Evolutionary conservation across 2,113 vertebrate genomes (phyloP).

Genomic region (Tyto alba): DNA sequence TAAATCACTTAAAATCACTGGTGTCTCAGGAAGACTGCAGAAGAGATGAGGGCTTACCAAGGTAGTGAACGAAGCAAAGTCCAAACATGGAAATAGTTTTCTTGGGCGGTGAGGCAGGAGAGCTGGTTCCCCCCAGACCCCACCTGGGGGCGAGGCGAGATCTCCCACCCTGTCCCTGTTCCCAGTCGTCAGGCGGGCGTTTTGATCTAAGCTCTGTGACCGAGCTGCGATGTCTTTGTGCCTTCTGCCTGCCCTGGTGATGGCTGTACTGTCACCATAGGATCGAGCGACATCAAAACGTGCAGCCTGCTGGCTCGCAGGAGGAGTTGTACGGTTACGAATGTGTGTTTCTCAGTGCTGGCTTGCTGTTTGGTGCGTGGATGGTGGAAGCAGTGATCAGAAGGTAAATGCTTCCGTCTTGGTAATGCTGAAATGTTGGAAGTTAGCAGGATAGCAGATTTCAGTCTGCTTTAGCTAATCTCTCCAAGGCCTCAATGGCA

Average conservation of each 20-base stretch:
- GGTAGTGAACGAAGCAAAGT: fast-evolving
- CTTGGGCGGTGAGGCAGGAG: background rate
- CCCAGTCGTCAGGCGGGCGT: too few relatives aligned
- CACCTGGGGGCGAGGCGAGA: fast-evolving
- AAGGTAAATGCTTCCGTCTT: background rate
- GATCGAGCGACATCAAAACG: background rate
- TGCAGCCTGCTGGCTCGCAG: too few relatives aligned
- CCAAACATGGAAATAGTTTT: fast-evolving
- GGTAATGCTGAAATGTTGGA: background rate
- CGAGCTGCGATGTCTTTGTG: too few relatives aligned
- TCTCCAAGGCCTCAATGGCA: background rate
- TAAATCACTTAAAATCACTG: fast-evolving
- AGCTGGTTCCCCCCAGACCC: fast-evolving
- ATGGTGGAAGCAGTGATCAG: background rate
- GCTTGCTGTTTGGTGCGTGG: background rate
- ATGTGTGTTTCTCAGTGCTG: fast-evolving
- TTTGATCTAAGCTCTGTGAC: too few relatives aligned
- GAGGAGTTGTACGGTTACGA: fast-evolving
- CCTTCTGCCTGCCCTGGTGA: too few relatives aligned
- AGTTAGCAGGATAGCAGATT: fast-evolving
- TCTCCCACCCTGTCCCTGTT: too few relatives aligned
- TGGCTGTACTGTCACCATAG: background rate
- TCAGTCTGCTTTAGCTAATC: background rate
- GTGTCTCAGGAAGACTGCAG: fast-evolving
- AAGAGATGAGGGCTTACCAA: fast-evolving